A percentile compares a stretch with the other conserved stretches of the same genome.
Conservation (phyloP, 1,140 invertebrate species). For the Aphaenogaster floridana region DNA sequence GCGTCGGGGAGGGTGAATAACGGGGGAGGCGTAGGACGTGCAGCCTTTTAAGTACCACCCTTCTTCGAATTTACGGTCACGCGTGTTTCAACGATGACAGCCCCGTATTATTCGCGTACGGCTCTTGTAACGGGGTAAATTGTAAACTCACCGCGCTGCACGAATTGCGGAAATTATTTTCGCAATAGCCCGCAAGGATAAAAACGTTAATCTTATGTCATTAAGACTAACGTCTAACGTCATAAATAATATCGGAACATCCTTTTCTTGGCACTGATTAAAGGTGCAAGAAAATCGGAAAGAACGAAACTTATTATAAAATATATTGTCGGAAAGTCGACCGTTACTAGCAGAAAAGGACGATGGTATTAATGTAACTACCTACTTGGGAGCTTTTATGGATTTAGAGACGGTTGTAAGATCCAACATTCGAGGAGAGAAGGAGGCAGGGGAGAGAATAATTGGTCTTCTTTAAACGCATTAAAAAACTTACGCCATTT, state of each 20-base stretch:
- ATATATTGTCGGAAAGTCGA: conserved; percentile 36
- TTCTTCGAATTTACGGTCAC: conserved; percentile 57
- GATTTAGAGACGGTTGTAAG: conserved; percentile 41
- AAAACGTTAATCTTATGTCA: conserved; percentile 42
- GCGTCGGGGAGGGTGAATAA: conserved; percentile 26
- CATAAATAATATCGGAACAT: conserved; percentile 50
- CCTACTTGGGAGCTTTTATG: conserved; percentile 36
- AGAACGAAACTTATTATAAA: conserved; percentile 43
- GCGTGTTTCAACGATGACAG: conserved; percentile 52
- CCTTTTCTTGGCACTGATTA: background rate
- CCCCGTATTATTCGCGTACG: conserved; percentile 38
- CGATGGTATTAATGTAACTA: conserved; percentile 52
- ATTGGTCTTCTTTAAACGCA: conserved; percentile 49
- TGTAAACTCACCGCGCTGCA: conserved; percentile 14
- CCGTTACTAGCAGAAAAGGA: conserved; percentile 12
- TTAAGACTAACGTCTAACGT: conserved; percentile 28
- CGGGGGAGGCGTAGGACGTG: conserved; percentile 21
- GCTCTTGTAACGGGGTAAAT: conserved; percentile 36
- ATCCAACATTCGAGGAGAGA: background rate
- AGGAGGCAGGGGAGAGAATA: conserved; percentile 5
- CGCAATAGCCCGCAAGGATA: background rate
- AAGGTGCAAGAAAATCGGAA: conserved; percentile 33
- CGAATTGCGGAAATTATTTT: conserved; percentile 58
- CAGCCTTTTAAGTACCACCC: conserved; percentile 52
- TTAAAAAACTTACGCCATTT: conserved; percentile 53